Evolutionary conservation across 2,888 invertebrate genomes (phyloP), one percentile per base, ranked within the genome.

Genomic region (Lasioglossum villosulum): DNA sequence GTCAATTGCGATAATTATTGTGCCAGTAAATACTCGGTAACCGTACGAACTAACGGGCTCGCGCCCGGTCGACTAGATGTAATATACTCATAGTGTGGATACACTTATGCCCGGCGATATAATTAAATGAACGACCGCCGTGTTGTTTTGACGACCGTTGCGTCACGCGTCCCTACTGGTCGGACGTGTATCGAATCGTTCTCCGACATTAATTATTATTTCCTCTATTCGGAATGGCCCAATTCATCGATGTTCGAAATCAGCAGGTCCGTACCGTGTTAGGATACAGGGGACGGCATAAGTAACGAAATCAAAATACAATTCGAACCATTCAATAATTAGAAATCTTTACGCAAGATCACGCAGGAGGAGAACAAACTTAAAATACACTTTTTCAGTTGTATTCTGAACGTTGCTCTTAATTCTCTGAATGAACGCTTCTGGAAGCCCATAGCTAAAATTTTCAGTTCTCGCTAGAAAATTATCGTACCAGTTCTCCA

Each of bases 1-100:
- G 90, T 92, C 94, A 93, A 94, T 94, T 91, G 92, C 90, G 93
- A 94, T 94, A 94, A 94, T 94, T 94, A 94, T 94, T 94, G 94
- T 93, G 92, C 93, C 93, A 92, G 94, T 94, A 94, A 94, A 94
- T 92, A 94, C 91, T 89, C 91, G 87, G 87, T 89, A 88, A 88
- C 90, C 87, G 77, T 90, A 88, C 90, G 86, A 86, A 84, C 89
- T 85, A 90, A 90, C 86, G 86, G 73, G 80, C 87, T 71, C 87
- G 81, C 84, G 82, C 23, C 52, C 75, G 74, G 80, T 82, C 82
- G 82, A 79, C 80, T 75, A 81, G 79, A 79, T 75, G 73, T 87
- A 88, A 86, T 86, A 88, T 82, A 80, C 84, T 83, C 87, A 56
- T 84, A 73, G 78, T 70, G 79, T 68, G 80, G 80, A 78, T 80